Percentiles rank a stretch among this genome's conserved stretches.
These are phyloP conservation scores for Neodon shergylaensis DNA, from an alignment of 2,113 vertebrate genomes.

Conservation along the genomic window DNA sequence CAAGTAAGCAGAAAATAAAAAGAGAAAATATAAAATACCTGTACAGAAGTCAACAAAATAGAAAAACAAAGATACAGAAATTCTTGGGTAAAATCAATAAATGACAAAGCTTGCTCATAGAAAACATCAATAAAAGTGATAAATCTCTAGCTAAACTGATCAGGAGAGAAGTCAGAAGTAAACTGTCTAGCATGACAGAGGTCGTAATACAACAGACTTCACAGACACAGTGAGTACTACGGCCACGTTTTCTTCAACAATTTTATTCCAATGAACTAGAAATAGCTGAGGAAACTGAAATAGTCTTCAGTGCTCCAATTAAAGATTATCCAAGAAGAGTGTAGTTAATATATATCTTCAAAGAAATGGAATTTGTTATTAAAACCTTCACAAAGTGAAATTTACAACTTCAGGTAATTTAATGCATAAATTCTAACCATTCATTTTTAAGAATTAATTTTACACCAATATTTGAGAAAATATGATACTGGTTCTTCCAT, in stretches of 20 bases:
- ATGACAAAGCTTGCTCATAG: not conserved
- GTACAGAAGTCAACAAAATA: not conserved
- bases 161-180: not conserved
- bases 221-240: not conserved
- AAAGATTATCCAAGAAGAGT: not conserved
- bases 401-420: not conserved
- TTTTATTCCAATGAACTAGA: not conserved
- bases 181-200: not conserved
- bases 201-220: not conserved
- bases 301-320: not conserved
- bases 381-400: not conserved
- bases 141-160: not conserved
- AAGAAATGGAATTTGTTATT: not conserved
- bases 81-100: not conserved
- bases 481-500: not conserved
- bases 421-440: not conserved
- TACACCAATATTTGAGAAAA: not conserved
- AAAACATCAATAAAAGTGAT: not conserved
- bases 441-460: not conserved
- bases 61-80: not conserved
- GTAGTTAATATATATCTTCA: not conserved
- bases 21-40: not conserved
- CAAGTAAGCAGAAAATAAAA: constrained; percentile 29
- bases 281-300: not conserved
- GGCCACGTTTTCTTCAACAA: not conserved